Conservation (phyloP, 2,797 vertebrate genomes). For the Morelia viridis region DNA sequence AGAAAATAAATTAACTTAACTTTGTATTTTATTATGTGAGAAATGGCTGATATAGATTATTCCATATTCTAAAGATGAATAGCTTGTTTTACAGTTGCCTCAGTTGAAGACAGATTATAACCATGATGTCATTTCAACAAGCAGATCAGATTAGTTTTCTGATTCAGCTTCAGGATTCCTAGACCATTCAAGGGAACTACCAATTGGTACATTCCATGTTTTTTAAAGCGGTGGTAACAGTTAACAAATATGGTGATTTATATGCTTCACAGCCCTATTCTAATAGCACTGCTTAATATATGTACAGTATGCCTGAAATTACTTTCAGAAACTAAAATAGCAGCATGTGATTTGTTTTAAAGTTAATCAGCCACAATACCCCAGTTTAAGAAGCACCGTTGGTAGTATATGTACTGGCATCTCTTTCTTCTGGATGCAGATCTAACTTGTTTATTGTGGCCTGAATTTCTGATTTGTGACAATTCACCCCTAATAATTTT, state of each 20-base stretch:
- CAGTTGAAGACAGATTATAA: not conserved
- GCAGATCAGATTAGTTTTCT: not conserved
- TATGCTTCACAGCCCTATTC: not conserved
- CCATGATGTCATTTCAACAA: not conserved
- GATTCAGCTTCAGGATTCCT: not conserved
- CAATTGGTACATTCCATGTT: not conserved
- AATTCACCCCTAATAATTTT: not conserved
- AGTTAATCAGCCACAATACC: not conserved
- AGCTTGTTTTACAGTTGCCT: not conserved
- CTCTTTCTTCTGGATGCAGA: not conserved
- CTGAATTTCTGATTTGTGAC: not conserved
- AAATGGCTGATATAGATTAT: not conserved
- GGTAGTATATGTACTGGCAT: not conserved
- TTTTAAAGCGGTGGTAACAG: not conserved
- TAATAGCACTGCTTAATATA: slow-evolving; percentile 1
- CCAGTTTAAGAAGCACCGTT: not conserved
- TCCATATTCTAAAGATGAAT: not conserved
- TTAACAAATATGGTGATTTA: not conserved
- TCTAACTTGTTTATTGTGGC: not conserved
- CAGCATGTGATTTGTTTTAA: no score
- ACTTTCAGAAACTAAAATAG: not conserved
- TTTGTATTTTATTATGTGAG: not conserved
- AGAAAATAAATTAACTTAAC: not conserved
- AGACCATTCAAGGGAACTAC: rapidly evolving
- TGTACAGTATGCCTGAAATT: not conserved